Evolutionary conservation across 2,888 invertebrate species (phyloP).

Genomic region (Desoria tigrina): DNA sequence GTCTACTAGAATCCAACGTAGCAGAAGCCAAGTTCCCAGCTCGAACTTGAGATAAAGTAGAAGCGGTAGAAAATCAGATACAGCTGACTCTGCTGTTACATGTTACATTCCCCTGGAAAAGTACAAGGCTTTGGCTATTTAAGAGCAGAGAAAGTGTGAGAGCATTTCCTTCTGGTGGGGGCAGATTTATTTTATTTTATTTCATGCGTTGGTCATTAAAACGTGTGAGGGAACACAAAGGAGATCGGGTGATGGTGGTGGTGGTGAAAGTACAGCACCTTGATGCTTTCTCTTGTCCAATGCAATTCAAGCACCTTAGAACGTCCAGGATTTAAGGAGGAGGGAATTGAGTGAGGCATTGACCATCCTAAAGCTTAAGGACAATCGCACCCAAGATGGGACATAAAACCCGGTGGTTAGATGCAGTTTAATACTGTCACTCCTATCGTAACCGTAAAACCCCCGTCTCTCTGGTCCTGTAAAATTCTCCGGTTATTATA

Average conservation of each 20-base stretch:
- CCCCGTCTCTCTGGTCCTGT: slow-evolving; percentile 9
- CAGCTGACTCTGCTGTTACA: slow-evolving; percentile 2
- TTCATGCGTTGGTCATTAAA: slow-evolving; percentile 29
- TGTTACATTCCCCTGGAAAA: neutral
- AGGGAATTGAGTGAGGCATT: neutral
- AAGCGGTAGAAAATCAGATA: slow-evolving; percentile 13
- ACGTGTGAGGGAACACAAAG: slow-evolving; percentile 14
- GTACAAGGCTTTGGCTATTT: neutral
- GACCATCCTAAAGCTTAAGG: too few species aligned
- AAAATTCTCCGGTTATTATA: slow-evolving; percentile 11
- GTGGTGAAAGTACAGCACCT: neutral
- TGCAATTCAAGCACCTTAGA: neutral
- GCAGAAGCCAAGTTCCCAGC: neutral
- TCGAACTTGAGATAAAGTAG: neutral
- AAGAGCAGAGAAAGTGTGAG: slow-evolving; percentile 9
- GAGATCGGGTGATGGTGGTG: too few species aligned
- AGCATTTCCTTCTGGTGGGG: slow-evolving; percentile 13
- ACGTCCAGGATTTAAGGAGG: neutral
- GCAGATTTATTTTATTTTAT: slow-evolving; percentile 37
- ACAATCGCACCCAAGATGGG: neutral
- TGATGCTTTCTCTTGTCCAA: neutral
- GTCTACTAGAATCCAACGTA: neutral
- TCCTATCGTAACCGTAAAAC: slow-evolving; percentile 19
- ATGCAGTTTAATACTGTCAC: slow-evolving; percentile 22
- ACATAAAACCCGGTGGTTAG: slow-evolving; percentile 4